Base-by-base conservation (phyloP, 2,113 vertebrate genomes). In the Dinomys branickii region DNA sequence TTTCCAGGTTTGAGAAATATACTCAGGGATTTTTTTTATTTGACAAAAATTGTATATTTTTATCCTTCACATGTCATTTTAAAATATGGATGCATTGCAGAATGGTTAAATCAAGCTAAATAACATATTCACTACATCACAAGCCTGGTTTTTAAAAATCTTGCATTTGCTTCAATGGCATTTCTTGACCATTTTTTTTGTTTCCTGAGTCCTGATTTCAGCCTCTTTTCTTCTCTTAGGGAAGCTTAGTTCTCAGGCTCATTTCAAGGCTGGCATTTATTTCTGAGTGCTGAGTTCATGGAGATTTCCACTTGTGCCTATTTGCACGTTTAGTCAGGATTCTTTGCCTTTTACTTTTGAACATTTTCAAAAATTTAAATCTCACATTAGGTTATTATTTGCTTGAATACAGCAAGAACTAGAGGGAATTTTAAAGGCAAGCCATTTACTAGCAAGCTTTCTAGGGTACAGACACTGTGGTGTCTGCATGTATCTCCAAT, bases 1-100 rank as follows among this genome's bases (percentile, higher is more conserved):
- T 96, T 97, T 96, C 93, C 92, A 95, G 88, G 89, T 97, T 91
- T 96, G 59, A 81, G 78, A 95, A 95, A 84, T 95, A 52, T 1
- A 38, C 19, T 75, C 52, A 16, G 35, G 52, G 50, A 52, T 16
- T 84, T 73, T 73, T 88, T 50, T 16, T 50, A 50, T 88, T 95
- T 58, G 14, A 50, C 33, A 85, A 67, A 71, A 90, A 90, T 86
- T 50, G 33, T 50, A 75, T 90, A 78, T 94, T 35, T 96, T 91
- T 91, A 65, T 91, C 65, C 75, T 16, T 20, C 63, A 67, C 65
- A 67, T 77, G 75, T 47, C 81, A 73, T 67, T 87, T 67, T 77
- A 83, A 87, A 91, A 75, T 65, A 75, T 30, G 56, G 35, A 65
- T 75, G 33, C 35, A 12, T 22, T 41, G 24, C 24, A 35, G 56